These are phyloP conservation scores for Lithobius niger DNA, from an alignment of 1,140 invertebrate genomes.

Conservation along the genomic window DNA sequence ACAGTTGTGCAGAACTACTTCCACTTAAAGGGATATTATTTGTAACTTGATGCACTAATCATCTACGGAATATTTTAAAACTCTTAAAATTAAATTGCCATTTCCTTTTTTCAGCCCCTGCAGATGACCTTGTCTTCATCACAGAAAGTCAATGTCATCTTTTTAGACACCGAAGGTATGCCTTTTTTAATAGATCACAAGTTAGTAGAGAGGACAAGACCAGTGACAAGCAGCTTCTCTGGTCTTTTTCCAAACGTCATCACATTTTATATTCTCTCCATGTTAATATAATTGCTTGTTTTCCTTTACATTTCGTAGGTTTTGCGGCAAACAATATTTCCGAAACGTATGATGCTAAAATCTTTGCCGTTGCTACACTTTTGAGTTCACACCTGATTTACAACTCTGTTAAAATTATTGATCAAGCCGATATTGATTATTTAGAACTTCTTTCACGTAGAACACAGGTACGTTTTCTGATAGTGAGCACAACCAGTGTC, in stretches of 20 bases:
- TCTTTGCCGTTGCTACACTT: constrained; percentile 21
- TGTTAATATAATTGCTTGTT: neutral
- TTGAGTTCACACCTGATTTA: constrained; percentile 18
- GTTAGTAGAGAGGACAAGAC: too few species aligned
- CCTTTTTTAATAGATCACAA: neutral
- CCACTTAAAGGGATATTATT: too few species aligned
- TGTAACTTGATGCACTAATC: too few species aligned
- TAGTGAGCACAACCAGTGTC: too few species aligned
- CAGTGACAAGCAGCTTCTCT: too few species aligned
- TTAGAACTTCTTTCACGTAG: constrained; percentile 18
- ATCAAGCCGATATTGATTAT: constrained; percentile 21
- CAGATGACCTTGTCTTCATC: constrained; percentile 1
- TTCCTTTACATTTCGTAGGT: constrained; percentile 5
- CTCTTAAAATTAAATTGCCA: too few species aligned
- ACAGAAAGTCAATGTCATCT: constrained; percentile 9
- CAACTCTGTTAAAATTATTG: constrained; percentile 22
- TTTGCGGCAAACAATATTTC: constrained; percentile 21
- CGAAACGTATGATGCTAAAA: constrained; percentile 21
- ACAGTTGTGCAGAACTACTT: too few species aligned
- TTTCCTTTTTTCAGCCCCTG: constrained; percentile 12
- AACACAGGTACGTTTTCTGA: constrained; percentile 19
- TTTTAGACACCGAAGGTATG: constrained; percentile 20
- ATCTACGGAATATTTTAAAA: too few species aligned
- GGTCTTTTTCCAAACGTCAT: too few species aligned
- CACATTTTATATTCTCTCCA: neutral